A percentile compares a stretch with the other conserved stretches of the same genome.
Evolutionary conservation across 2,888 invertebrate genomes (phyloP).

Genomic region (Diplazon laetatorius): DNA sequence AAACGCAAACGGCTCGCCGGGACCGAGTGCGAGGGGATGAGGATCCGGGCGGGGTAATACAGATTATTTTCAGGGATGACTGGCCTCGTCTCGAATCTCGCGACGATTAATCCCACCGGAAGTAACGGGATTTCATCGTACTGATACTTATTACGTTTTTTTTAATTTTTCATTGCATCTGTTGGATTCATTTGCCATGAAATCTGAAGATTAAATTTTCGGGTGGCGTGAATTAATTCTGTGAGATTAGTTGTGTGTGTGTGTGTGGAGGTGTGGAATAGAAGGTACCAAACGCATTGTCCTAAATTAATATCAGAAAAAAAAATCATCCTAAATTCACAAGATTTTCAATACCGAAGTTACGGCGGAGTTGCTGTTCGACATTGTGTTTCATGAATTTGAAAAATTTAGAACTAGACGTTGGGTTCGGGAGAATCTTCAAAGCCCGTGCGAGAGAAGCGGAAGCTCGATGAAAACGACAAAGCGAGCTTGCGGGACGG

Average conservation of each 20-base stretch:
- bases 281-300: no score
- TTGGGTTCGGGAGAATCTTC: constrained; percentile 18
- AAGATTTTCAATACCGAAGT: background rate
- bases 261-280: no score
- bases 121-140: constrained; percentile 56
- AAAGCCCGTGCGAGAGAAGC: constrained; percentile 28
- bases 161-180: no score
- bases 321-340: background rate
- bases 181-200: constrained; percentile 30
- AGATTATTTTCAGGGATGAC: constrained; percentile 63
- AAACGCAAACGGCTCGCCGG: constrained; percentile 32
- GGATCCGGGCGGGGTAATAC: constrained; percentile 12
- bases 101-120: constrained; percentile 51
- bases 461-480: constrained; percentile 28
- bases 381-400: constrained; percentile 13
- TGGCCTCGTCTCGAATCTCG: constrained; percentile 43
- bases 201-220: constrained; percentile 48
- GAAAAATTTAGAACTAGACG: constrained; percentile 12
- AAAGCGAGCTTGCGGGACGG: constrained; percentile 30
- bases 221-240: constrained; percentile 23
- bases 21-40: constrained; percentile 47
- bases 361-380: background rate
- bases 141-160: constrained; percentile 19
- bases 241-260: no score
- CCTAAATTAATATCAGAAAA: background rate